These are phyloP conservation scores for Drosophila anomalata DNA, from an alignment of 2,888 invertebrate genomes.

Conservation along the genomic window DNA sequence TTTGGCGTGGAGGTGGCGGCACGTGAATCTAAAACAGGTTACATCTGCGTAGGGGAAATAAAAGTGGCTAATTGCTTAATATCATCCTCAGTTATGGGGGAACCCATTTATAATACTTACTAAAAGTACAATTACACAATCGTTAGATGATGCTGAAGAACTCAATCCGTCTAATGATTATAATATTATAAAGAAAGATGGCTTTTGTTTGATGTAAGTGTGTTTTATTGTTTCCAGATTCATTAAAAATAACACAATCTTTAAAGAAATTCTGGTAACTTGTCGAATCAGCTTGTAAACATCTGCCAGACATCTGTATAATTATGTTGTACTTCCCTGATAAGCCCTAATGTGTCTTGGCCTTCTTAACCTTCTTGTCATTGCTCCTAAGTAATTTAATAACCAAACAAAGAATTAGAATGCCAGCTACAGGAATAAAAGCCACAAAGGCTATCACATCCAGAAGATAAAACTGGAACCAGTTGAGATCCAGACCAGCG, in stretches of 20 bases:
- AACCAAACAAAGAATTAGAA: slow-evolving; percentile 1
- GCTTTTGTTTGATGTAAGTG: too few relatives aligned
- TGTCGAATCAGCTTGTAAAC: background rate
- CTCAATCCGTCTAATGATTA: too few relatives aligned
- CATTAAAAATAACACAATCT: too few relatives aligned
- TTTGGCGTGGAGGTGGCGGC: background rate
- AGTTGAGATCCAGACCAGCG: slow-evolving; percentile 80
- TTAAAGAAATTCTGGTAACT: too few relatives aligned
- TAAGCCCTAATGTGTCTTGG: slow-evolving; percentile 45
- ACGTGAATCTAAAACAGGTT: background rate
- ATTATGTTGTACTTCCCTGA: background rate
- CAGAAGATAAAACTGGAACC: slow-evolving; percentile 83
- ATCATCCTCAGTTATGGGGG: background rate
- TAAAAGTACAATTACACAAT: background rate
- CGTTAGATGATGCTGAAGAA: too few relatives aligned
- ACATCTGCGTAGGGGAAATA: background rate
- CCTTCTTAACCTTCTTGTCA: slow-evolving; percentile 33
- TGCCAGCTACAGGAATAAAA: background rate
- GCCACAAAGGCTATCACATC: slow-evolving; percentile 78
- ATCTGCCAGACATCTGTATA: background rate
- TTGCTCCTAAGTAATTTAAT: slow-evolving; percentile 39
- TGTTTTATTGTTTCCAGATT: background rate
- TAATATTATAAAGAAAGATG: too few relatives aligned
- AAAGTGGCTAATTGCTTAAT: background rate
- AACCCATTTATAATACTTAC: background rate